These are phyloP conservation scores for human (Homo sapiens) DNA, from an alignment of 2,113 vertebrate species.

Conservation along the genomic window DNA sequence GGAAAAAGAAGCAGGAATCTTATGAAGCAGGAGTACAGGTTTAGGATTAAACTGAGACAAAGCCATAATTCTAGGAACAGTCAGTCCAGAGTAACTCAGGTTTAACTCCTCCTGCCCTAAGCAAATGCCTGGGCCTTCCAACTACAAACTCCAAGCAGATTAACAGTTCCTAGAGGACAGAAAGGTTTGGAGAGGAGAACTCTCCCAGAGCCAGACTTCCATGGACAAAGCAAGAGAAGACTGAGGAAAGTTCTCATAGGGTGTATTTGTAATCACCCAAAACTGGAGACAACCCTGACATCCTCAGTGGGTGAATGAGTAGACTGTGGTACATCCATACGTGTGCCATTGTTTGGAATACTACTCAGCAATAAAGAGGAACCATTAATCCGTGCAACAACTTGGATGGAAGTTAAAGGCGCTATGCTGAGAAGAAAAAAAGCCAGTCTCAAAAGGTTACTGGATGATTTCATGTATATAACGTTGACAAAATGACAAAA, in stretches of 20 bases:
- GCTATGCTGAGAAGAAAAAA: not conserved
- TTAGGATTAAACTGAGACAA: not conserved
- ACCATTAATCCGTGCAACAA: not conserved
- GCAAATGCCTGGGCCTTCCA: not conserved
- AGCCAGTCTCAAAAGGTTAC: not conserved
- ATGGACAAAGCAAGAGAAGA: not conserved
- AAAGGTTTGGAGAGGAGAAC: not conserved
- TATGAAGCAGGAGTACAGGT: not conserved
- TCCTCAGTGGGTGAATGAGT: not conserved
- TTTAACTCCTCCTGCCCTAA: not conserved
- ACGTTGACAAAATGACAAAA: slow-evolving; percentile 28
- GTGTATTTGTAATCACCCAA: not conserved
- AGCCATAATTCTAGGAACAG: not conserved
- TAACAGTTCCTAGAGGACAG: not conserved
- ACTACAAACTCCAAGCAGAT: not conserved
- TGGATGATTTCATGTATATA: not conserved
- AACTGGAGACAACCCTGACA: not conserved
- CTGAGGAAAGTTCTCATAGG: not conserved
- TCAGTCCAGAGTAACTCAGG: not conserved
- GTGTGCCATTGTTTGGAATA: not conserved
- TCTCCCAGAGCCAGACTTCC: not conserved
- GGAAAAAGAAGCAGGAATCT: not conserved
- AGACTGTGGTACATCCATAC: not conserved
- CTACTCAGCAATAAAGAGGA: not conserved
- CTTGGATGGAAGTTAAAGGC: not conserved